phyloP scores from a whole-genome alignment of 2,888 invertebrate species.

The Lepidocyrtinus sp. region DNA sequence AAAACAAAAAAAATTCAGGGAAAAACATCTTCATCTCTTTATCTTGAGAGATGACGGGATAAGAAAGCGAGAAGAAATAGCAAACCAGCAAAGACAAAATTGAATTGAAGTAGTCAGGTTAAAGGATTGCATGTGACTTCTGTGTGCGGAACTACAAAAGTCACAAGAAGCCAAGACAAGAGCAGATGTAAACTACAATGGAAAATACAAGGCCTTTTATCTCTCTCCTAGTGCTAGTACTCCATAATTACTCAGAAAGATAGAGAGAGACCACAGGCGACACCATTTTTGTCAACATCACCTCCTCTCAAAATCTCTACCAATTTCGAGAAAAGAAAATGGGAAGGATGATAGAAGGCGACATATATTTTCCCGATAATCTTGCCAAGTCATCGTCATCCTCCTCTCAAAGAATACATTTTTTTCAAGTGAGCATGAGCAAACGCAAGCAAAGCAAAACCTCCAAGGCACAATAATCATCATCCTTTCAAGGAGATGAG shows the following conservation, averaged over 20 bases:
- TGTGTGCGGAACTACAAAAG: background rate
- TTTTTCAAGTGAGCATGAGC: too few relatives aligned
- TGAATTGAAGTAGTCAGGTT: background rate
- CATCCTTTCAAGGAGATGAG: background rate
- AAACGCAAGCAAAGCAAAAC: background rate
- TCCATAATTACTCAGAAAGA: background rate
- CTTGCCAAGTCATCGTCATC: background rate
- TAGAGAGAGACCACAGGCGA: background rate
- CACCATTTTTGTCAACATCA: background rate
- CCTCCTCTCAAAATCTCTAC: too few relatives aligned
- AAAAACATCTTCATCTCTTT: conserved; percentile 13
- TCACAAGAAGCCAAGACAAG: background rate
- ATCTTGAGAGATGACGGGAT: background rate
- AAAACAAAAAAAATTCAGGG: too few relatives aligned
- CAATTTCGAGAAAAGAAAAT: background rate
- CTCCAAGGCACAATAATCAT: background rate
- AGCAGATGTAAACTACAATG: too few relatives aligned
- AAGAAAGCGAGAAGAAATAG: too few relatives aligned
- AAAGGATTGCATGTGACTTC: background rate
- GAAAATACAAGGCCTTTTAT: background rate
- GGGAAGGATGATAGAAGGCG: conserved; percentile 26
- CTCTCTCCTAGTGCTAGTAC: background rate
- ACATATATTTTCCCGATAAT: conserved; percentile 10
- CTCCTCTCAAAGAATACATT: background rate
- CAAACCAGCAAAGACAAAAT: background rate